phyloP scores from a whole-genome alignment of 2,888 invertebrate genomes.

The Seira ritae region DNA sequence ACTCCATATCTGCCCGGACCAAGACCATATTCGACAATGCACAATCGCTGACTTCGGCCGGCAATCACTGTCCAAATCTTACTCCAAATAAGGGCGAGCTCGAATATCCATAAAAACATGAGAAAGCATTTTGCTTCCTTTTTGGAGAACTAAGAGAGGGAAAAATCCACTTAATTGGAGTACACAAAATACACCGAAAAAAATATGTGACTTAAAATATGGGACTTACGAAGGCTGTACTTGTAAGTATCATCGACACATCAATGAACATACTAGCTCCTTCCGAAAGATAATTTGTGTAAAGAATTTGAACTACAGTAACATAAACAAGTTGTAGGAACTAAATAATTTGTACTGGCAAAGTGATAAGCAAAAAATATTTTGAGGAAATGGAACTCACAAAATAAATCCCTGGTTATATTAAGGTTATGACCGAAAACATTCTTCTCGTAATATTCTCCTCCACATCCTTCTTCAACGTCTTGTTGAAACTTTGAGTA shows the following conservation, averaged over 20 bases:
- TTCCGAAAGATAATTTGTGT: slow-evolving; percentile 16
- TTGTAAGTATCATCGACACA: slow-evolving; percentile 24
- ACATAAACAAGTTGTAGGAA: neutral
- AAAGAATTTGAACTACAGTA: neutral
- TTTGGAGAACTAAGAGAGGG: too few relatives aligned
- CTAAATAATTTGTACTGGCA: neutral
- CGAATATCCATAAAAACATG: too few relatives aligned
- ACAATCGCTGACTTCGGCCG: slow-evolving; percentile 35
- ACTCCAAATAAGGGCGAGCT: too few relatives aligned
- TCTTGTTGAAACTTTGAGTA: slow-evolving; percentile 16
- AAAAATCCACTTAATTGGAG: too few relatives aligned
- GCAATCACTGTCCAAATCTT: slow-evolving; percentile 2
- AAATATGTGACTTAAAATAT: too few relatives aligned
- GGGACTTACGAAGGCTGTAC: neutral
- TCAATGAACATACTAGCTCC: slow-evolving; percentile 2
- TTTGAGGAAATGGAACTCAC: slow-evolving; percentile 21
- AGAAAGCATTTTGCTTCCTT: too few relatives aligned
- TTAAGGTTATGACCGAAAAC: slow-evolving; percentile 10
- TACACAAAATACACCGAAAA: too few relatives aligned
- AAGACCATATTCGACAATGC: slow-evolving; percentile 47
- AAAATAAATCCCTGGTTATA: slow-evolving; percentile 25
- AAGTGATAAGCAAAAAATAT: too few relatives aligned
- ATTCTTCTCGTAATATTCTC: slow-evolving; percentile 24
- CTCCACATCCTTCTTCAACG: slow-evolving; percentile 39
- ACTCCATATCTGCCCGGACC: neutral